Conservation (phyloP, 2,113 vertebrate species). For the Piprites chloris region DNA sequence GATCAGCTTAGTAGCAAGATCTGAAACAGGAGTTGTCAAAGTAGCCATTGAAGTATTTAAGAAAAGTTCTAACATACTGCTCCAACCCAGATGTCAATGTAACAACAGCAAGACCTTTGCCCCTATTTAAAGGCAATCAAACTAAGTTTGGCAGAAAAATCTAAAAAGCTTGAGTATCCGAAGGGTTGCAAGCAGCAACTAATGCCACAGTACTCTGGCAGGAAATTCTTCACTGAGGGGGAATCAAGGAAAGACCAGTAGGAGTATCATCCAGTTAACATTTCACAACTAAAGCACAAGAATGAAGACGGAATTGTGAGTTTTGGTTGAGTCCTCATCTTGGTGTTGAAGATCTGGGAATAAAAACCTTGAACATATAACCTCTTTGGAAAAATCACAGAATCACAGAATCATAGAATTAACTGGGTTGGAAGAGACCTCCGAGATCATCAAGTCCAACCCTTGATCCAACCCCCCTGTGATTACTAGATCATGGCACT, state of each 20-base stretch:
- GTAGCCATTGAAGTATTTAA: background rate
- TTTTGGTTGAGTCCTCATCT: background rate
- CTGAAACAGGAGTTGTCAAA: background rate
- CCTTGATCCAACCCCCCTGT: too few relatives aligned
- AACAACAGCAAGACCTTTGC: background rate
- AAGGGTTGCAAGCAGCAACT: background rate
- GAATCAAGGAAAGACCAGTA: background rate
- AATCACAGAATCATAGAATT: too few relatives aligned
- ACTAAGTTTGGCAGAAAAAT: background rate
- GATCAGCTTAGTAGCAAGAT: background rate
- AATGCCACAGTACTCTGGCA: background rate
- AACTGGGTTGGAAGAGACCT: too few relatives aligned
- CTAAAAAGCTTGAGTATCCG: background rate
- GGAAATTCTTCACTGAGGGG: background rate
- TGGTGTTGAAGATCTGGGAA: background rate
- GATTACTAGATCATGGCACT: too few relatives aligned
- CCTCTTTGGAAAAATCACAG: background rate
- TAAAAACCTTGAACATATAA: background rate
- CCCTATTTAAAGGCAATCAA: background rate
- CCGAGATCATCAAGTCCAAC: too few relatives aligned
- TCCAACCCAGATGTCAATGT: background rate
- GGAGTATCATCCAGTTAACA: background rate
- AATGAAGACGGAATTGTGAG: background rate
- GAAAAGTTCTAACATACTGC: background rate
- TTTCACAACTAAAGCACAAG: background rate